Conservation (phyloP, 2,888 invertebrate species). For the Drosophila buzzatii region DNA sequence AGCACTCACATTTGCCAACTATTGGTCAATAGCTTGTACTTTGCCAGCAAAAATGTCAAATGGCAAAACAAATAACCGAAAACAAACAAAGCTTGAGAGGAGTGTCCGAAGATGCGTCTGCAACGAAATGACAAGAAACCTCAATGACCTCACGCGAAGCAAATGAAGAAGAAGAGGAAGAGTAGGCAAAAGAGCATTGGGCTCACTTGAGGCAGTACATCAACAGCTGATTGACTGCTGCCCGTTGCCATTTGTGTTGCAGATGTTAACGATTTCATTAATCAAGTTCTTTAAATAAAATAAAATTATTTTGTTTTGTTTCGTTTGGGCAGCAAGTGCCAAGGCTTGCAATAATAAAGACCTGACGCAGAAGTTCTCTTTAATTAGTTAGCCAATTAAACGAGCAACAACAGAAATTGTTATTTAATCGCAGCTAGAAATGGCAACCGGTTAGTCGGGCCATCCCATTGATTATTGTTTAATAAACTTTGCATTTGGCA, state of each 20-base stretch:
- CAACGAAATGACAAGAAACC: slow-evolving; percentile 33
- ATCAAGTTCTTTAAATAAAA: slow-evolving; percentile 2
- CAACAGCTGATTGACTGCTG: slow-evolving; percentile 19
- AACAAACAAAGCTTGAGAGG: slow-evolving; percentile 21
- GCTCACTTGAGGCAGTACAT: slow-evolving; percentile 6
- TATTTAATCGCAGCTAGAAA: slow-evolving; percentile 19
- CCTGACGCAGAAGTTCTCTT: slow-evolving; percentile 35
- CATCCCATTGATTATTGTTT: background rate
- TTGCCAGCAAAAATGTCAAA: slow-evolving; percentile 41
- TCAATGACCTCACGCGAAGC: slow-evolving; percentile 36
- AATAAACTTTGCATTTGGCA: slow-evolving; percentile 21
- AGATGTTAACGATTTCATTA: slow-evolving; percentile 46
- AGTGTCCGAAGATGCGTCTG: slow-evolving; percentile 43
- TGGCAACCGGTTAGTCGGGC: slow-evolving; percentile 53
- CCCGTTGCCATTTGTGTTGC: slow-evolving; percentile 34
- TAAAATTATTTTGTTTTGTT: background rate
- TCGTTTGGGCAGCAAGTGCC: slow-evolving; percentile 3
- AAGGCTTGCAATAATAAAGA: slow-evolving; percentile 30
- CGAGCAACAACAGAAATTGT: slow-evolving; percentile 21
- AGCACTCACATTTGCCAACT: slow-evolving; percentile 2
- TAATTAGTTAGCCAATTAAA: slow-evolving; percentile 40
- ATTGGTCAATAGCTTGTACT: slow-evolving; percentile 27
- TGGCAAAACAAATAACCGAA: slow-evolving; percentile 34
- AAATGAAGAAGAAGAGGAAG: background rate
- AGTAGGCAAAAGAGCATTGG: background rate